phyloP scores from a whole-genome alignment of 2,797 vertebrate genomes.

The Streptopelia turtur region DNA sequence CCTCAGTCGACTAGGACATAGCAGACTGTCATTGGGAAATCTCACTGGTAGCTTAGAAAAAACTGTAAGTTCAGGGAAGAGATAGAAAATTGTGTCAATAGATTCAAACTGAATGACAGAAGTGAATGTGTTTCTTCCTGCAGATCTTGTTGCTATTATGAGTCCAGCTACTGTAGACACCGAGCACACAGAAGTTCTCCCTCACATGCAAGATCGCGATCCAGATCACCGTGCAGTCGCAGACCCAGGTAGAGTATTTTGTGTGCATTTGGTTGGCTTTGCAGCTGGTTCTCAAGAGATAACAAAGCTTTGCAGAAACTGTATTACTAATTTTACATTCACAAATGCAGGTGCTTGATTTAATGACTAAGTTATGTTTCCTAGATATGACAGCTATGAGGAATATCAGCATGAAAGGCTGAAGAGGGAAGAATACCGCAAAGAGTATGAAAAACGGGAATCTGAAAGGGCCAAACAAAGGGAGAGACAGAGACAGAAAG shows the following conservation, averaged over 20 bases:
- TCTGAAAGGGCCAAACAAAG: slow-evolving; percentile 93
- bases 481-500: slow-evolving; percentile 92
- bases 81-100: not conserved
- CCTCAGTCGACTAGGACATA: slow-evolving; percentile 30
- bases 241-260: slow-evolving; percentile 87
- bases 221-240: slow-evolving; percentile 86
- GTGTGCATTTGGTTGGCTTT: not conserved
- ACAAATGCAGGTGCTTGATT: slow-evolving; percentile 50
- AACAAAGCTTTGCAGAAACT: not conserved
- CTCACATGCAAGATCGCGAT: slow-evolving; percentile 81
- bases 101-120: slow-evolving; percentile 5
- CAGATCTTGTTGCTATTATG: slow-evolving; percentile 91
- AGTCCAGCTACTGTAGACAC: slow-evolving; percentile 87
- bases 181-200: slow-evolving; percentile 86
- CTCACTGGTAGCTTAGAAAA: slow-evolving; percentile 6
- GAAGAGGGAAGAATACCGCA: slow-evolving; percentile 93
- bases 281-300: not conserved
- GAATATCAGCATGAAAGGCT: slow-evolving; percentile 96
- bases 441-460: slow-evolving; percentile 93
- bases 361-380: slow-evolving; percentile 77
- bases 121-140: slow-evolving; percentile 43
- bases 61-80: not conserved
- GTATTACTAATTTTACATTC: slow-evolving; percentile 5
- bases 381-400: slow-evolving; percentile 98
- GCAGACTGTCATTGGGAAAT: slow-evolving; percentile 27